Evolutionary conservation across 2,797 vertebrate genomes (phyloP), one percentile per base, ranked within the genome.

Genomic region (Zenarchopterus dispar): DNA sequence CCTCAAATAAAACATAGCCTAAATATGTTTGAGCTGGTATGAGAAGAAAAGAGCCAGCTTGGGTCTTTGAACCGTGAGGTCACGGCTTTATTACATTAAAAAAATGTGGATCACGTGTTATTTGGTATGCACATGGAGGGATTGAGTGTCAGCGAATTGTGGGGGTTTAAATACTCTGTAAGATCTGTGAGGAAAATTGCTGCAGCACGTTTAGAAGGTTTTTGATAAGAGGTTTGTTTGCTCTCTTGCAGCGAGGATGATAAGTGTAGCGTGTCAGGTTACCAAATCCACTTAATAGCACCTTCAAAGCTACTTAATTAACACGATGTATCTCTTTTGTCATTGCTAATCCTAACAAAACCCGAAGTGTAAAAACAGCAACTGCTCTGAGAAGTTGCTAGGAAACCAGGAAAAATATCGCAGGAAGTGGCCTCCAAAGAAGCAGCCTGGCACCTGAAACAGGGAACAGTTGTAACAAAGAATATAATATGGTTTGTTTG

Each of bases 1-100:
- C 59, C 44, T 77, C 64, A 73, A 80, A 86, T 86, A 67, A 84
- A 80, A 81, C 79, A 67, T 59, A 66, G 44, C 79, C 56, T 48
- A 54, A 81, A 75, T 83, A 64, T 60, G 45, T 75, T 56, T 64
- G 58, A 56, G 43, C 62, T 56, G 39, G 39, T 28, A 18, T 63
- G 33, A 78, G 53, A 66, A 62, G 36, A 42, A 63, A 75, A 49
- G 48, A 56, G 50, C n/a, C 24, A 21, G 28, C 13, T 47, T 15
- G 4, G 24, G 46, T 55, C 60, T 51, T n/a, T 15, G 67, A 60
- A 63, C 31, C 70, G 28, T 28, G 43, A 55, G 46, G 43, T 66
- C 24, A 50, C 18, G 22, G 6, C 46, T 67, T 50, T 18, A 17
- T 70, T 43, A 47, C 23, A 23, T 50, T 28, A 4, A 7, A 44